phyloP scores from a whole-genome alignment of 2,797 vertebrate species.

The Helicolenus hilgendorfi region DNA sequence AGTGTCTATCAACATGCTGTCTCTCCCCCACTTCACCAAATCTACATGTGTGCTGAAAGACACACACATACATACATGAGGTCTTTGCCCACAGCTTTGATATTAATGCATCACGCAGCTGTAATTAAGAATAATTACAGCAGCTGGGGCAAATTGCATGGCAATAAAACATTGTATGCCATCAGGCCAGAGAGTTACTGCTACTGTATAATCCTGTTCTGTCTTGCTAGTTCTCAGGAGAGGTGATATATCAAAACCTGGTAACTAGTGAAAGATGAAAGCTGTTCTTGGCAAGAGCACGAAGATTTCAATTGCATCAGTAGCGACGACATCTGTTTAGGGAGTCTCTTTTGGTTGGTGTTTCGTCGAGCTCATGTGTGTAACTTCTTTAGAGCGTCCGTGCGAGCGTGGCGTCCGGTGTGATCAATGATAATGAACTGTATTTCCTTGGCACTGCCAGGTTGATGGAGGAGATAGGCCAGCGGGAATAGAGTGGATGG shows the following conservation, averaged over 20 bases:
- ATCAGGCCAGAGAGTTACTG: slow-evolving; percentile 20
- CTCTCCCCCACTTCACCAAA: not conserved
- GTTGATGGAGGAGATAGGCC: slow-evolving; percentile 69
- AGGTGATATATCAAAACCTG: slow-evolving; percentile 18
- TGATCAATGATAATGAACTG: slow-evolving; percentile 78
- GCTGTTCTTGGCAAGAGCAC: slow-evolving; percentile 10
- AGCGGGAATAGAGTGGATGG: slow-evolving; percentile 48
- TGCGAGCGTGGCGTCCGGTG: slow-evolving; percentile 15
- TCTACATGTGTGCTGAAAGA: not conserved
- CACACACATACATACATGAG: not conserved
- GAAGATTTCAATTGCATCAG: slow-evolving; percentile 39
- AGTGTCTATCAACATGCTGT: slow-evolving; percentile 34
- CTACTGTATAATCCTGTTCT: slow-evolving; percentile 11
- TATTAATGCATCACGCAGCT: slow-evolving; percentile 61
- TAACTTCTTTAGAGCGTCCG: slow-evolving; percentile 30
- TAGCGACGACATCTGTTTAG: slow-evolving; percentile 50
- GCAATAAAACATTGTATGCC: slow-evolving; percentile 47
- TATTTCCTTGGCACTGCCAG: slow-evolving; percentile 72
- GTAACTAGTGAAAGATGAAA: slow-evolving; percentile 38
- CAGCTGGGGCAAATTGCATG: slow-evolving; percentile 54
- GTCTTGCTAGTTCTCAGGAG: slow-evolving; percentile 8
- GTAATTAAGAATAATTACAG: slow-evolving; percentile 78
- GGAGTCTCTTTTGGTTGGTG: not conserved
- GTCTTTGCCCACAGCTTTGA: slow-evolving; percentile 31
- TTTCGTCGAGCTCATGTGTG: slow-evolving; percentile 20